phyloP scores from a whole-genome alignment of 2,888 invertebrate genomes.

The Calameuta pallipes region DNA sequence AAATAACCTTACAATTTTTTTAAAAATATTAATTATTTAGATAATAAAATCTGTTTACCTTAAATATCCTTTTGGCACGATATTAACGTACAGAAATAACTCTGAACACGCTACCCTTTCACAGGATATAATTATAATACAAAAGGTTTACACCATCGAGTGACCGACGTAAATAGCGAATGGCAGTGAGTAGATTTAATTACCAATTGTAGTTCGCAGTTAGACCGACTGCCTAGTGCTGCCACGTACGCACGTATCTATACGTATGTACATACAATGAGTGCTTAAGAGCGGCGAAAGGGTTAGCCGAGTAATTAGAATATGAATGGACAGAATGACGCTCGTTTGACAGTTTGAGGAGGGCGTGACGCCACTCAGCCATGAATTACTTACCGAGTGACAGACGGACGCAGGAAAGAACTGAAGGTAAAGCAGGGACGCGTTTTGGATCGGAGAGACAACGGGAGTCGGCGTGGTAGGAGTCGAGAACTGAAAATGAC shows the following conservation, averaged over 20 bases:
- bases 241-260: neutral
- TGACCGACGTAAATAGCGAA: neutral
- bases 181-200: neutral
- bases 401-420: neutral
- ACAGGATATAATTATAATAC: neutral
- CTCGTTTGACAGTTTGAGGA: constrained; percentile 16
- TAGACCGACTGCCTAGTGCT: neutral
- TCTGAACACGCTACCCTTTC: neutral
- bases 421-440: neutral
- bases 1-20: neutral
- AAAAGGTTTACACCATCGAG: neutral
- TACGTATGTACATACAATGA: neutral
- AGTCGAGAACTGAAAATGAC: neutral
- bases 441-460: neutral
- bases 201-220: neutral
- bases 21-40: neutral
- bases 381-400: constrained; percentile 14
- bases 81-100: neutral
- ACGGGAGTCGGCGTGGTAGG: neutral
- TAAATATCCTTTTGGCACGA: neutral
- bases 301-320: constrained; percentile 20
- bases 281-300: constrained; percentile 9
- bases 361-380: constrained; percentile 18
- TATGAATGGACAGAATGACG: constrained; percentile 13
- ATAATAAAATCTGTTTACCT: neutral